These are phyloP conservation scores for Gryllus bimaculatus DNA, from an alignment of 1,140 invertebrate species.

Conservation along the genomic window DNA sequence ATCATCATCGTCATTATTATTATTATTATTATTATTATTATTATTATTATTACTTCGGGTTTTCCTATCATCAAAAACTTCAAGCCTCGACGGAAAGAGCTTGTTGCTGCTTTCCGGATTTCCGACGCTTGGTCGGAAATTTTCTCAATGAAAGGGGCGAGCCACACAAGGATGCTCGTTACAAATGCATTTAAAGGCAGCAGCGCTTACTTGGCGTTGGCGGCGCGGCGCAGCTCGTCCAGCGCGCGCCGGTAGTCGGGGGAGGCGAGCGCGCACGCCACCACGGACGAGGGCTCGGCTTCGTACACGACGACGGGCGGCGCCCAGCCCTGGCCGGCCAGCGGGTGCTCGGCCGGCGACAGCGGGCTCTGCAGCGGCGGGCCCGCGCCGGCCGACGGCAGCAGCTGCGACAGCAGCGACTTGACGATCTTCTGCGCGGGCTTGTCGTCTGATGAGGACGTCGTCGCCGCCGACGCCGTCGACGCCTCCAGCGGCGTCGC, in stretches of 20 bases:
- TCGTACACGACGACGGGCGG: conserved; percentile 74
- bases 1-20: too few relatives aligned
- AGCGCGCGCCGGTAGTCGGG: conserved; percentile 56
- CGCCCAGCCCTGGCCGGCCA: conserved; percentile 41
- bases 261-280: conserved; percentile 72
- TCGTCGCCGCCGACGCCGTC: too few relatives aligned
- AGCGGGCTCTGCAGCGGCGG: conserved; percentile 45
- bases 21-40: too few relatives aligned
- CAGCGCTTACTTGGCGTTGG: neutral
- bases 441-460: neutral
- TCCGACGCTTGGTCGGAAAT: too few relatives aligned
- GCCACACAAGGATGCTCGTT: too few relatives aligned
- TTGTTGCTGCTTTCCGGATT: too few relatives aligned
- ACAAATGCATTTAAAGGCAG: too few relatives aligned
- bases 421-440: conserved; percentile 57
- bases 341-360: conserved; percentile 53
- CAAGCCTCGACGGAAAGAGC: too few relatives aligned
- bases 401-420: conserved; percentile 55
- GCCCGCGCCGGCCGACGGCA: conserved; percentile 42
- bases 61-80: too few relatives aligned
- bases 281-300: conserved; percentile 79
- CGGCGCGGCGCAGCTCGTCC: conserved; percentile 33
- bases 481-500: too few relatives aligned
- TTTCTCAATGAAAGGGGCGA: too few relatives aligned
- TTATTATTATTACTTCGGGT: too few relatives aligned